Base-by-base conservation (phyloP, 1,140 invertebrate species). In the Delia radicum region DNA sequence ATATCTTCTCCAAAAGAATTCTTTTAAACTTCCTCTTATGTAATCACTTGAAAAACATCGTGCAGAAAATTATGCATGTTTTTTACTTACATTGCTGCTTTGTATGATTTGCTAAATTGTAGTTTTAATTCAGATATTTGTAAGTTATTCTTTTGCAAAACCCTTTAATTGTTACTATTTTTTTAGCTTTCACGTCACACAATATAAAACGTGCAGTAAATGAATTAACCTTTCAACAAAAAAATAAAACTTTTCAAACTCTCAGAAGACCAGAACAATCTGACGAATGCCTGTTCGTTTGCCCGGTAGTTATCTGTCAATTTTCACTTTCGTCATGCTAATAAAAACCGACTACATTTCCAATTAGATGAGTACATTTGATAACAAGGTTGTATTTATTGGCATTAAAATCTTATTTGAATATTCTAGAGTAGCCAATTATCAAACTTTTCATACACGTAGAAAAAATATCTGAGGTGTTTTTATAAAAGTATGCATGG, bases 261-360 rank as follows among this genome's bases (percentile, higher is more conserved):
- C 48, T 55, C 48, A 55, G 48, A 55, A 55, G 48, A 55, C 48
- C 48, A 55, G 48, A 55, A 55, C 48, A 55, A 55, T 55, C 48
- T 55, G 48, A 55, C 48, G 48, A 55, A 46, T 46, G 15, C 7
- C 3, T 13, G 42, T n/a, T 13, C 42, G 13, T 55, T 55, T 55
- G 48, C 48, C 48, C 48, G 48, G 48, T 15, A 55, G 15, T 55
- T 55, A 18, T 55, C 48, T 55, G 48, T 55, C 48, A 55, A 48
- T 55, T 55, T 6, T 18, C 48, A 55, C 15, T 55, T 18, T 21
- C n/a, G 15, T 21, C 48, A 5, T 18, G 48, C 5, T 18, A 21
- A 21, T 3, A 15, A 1, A n/a, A 15, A 55, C n/a, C 48, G 48
- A 48, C n/a, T 48, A 48, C 42, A 15, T 48, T 48, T 48, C n/a